These are phyloP conservation scores for Mya arenaria DNA, from an alignment of 1,140 invertebrate species.

Conservation along the genomic window DNA sequence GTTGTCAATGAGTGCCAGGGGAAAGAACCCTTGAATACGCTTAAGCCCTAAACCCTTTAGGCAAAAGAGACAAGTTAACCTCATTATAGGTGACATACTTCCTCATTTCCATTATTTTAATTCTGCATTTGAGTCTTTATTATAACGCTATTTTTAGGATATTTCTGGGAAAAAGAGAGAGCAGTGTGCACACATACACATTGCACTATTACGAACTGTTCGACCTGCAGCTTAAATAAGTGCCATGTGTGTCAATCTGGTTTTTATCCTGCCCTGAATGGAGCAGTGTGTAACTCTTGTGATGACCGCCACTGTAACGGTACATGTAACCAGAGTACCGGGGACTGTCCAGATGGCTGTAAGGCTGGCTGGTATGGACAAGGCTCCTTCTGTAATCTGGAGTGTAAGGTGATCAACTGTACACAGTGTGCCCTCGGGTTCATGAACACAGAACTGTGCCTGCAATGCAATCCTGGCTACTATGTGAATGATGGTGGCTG, in stretches of 20 bases:
- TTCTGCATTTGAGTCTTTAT: too few relatives aligned
- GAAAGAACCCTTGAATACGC: too few relatives aligned
- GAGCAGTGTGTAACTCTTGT: conserved; percentile 13
- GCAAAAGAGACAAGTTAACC: too few relatives aligned
- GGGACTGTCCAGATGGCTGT: conserved; percentile 24
- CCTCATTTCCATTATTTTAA: too few relatives aligned
- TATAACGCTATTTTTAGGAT: too few relatives aligned
- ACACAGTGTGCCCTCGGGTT: conserved; percentile 2
- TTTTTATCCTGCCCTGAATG: conserved; percentile 2
- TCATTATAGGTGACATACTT: too few relatives aligned
- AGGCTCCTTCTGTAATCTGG: neutral
- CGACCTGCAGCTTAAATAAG: neutral
- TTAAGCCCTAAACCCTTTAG: too few relatives aligned
- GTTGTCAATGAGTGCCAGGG: too few relatives aligned
- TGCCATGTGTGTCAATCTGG: conserved; percentile 3
- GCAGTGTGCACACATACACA: too few relatives aligned
- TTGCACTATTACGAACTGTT: conserved; percentile 20
- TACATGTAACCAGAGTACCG: neutral
- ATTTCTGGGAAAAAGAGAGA: too few relatives aligned
- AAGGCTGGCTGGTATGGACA: conserved; percentile 36
- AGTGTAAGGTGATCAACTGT: conserved; percentile 16
- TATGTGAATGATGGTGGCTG: neutral
- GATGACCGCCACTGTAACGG: conserved; percentile 12
- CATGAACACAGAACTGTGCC: neutral
- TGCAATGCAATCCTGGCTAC: conserved; percentile 1